Evolutionary conservation across 2,113 vertebrate species (phyloP), one percentile per base, ranked within the genome.

Genomic region (Cavia porcellus): DNA sequence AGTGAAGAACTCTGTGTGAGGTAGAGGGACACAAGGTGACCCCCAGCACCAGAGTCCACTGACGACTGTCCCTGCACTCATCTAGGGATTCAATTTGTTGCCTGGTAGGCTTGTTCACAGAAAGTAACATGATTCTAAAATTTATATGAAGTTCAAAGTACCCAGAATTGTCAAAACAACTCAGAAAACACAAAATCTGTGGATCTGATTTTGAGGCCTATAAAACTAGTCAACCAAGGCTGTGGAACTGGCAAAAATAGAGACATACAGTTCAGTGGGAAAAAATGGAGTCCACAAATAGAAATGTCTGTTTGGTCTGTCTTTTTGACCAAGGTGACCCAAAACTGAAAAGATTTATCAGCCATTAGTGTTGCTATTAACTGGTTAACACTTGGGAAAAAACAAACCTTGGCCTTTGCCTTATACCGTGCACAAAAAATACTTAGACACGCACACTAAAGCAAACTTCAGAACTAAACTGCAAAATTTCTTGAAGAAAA

Each of bases 91-190:
- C 42, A 32, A 35, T 35, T 52, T 72, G 59, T 81, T 57, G 35
- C n/a, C 52, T 52, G 86, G 82, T 7, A 90, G 38, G 22, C 5
- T 70, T 86, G 42, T 86, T 59, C 45, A 28, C 28, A 57, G 61
- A 90, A 84, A 90, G 19, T 47, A 59, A 79, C 20, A 50, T 25
- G 61, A 70, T 90, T 79, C n/a, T 77, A 79, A 68, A 95, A 70
- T 59, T 68, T 61, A 91, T 32, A 28, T n/a, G 38, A 70, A 79
- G 32, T 70, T 82, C 38, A 61, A 50, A 88, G 85, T 61, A 75
- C 70, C 61, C 66, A 91, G n/a, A 81, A 32, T 47, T 42, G 52
- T 30, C 19, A n/a, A 59, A 88, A 59, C 7, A 64, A 87, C 52
- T 86, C 66, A 57, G 15, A 35, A 93, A 87, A 87, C 45, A 85